Evolutionary conservation across 2,797 vertebrate genomes (phyloP).

Genomic region (Centropyge bicolor): DNA sequence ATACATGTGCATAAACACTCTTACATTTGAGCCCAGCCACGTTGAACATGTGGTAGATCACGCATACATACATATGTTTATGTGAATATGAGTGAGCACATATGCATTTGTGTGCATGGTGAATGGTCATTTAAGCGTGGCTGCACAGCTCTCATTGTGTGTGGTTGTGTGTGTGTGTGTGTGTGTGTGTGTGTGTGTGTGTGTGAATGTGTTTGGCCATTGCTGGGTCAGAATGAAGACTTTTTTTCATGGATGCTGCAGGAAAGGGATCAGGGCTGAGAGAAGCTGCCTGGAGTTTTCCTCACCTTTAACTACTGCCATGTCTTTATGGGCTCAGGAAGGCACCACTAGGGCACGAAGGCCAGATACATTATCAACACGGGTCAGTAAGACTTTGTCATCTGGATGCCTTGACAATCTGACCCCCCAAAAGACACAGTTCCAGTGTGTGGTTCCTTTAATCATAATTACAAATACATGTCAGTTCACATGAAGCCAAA

Average conservation of each 20-base stretch:
- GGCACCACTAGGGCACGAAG: conserved; percentile 8
- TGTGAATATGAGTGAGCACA: conserved; percentile 14
- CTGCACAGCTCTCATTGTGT: conserved; percentile 1
- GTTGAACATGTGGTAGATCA: conserved; percentile 5
- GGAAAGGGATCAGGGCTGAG: background rate
- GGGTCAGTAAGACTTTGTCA: background rate
- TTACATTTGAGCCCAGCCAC: background rate
- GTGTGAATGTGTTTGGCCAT: conserved; percentile 15
- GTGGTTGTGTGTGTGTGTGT: conserved; percentile 14
- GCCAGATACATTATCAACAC: background rate
- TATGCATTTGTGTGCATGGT: conserved; percentile 32
- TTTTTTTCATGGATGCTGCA: conserved; percentile 2
- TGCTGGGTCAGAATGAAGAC: conserved; percentile 19
- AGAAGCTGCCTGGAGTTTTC: background rate
- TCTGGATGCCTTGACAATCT: background rate
- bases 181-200: conserved; percentile 7
- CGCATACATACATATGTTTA: conserved; percentile 19
- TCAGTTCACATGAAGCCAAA: too few species aligned
- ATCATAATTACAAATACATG: too few species aligned
- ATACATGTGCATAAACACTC: conserved; percentile 5
- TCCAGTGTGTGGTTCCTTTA: background rate
- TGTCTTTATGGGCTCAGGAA: background rate
- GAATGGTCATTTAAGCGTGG: conserved; percentile 44
- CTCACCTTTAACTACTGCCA: background rate
- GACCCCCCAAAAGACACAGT: too few species aligned